phyloP scores from a whole-genome alignment of 1,140 invertebrate genomes.

The Lutraria rhynchaena region DNA sequence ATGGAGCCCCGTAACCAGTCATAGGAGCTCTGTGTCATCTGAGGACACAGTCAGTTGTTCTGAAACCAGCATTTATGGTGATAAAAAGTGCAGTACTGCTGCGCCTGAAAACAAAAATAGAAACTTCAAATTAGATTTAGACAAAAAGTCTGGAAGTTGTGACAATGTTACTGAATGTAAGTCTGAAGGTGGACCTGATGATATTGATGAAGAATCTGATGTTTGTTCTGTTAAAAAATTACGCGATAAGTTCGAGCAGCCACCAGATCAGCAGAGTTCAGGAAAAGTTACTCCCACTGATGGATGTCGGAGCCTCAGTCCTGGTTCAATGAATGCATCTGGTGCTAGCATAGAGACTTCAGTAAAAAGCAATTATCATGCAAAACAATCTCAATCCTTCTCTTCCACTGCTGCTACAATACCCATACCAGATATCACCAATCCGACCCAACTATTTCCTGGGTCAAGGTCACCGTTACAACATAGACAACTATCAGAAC shows the following conservation, averaged over 20 bases:
- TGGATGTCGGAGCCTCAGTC: background rate
- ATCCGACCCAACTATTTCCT: background rate
- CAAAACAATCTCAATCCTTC: background rate
- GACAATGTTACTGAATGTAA: too few relatives aligned
- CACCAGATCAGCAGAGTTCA: slow-evolving; percentile 15
- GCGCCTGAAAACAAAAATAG: too few relatives aligned
- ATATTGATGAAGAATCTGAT: slow-evolving; percentile 46
- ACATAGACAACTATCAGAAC: background rate
- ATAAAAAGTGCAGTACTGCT: too few relatives aligned
- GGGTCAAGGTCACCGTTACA: slow-evolving; percentile 1
- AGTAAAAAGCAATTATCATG: background rate
- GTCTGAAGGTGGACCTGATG: background rate
- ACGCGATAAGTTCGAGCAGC: slow-evolving; percentile 69
- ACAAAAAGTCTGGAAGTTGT: too few relatives aligned
- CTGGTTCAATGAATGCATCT: background rate
- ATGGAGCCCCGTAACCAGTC: background rate
- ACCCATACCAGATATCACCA: background rate
- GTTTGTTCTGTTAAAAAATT: slow-evolving; percentile 65
- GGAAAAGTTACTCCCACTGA: slow-evolving; percentile 14
- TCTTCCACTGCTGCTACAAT: background rate
- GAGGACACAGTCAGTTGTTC: too few relatives aligned
- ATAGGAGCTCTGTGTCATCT: background rate
- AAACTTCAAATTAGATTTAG: too few relatives aligned
- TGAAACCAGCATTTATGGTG: too few relatives aligned
- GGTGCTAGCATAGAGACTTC: slow-evolving; percentile 15